Conservation (phyloP, 2,113 vertebrate genomes). For the Megaceryle maxima region DNA sequence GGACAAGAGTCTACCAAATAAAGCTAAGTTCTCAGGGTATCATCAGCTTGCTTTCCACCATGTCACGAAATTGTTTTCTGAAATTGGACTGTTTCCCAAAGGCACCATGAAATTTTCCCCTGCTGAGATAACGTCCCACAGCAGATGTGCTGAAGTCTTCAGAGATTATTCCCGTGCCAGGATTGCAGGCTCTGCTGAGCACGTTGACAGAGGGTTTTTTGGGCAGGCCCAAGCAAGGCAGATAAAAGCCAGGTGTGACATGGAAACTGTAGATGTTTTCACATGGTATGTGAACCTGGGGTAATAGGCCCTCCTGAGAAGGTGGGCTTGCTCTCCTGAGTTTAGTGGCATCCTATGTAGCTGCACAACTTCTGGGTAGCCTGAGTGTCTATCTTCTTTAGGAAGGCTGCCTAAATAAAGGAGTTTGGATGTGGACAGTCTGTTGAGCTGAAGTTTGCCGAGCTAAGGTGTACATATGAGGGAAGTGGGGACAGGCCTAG, state of each 20-base stretch:
- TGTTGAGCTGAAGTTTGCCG: background rate
- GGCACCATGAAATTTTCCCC: background rate
- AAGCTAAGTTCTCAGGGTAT: slow-evolving; percentile 5
- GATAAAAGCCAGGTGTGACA: background rate
- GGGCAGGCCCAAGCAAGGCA: background rate
- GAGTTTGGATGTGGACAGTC: background rate
- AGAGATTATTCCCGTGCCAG: background rate
- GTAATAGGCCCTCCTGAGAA: background rate
- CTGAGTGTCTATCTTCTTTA: background rate
- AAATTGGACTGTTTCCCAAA: slow-evolving; percentile 2
- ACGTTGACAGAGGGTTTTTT: background rate
- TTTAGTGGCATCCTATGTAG: background rate
- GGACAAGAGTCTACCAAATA: slow-evolving; percentile 1
- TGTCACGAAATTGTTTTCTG: slow-evolving; percentile 28
- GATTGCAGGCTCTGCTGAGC: background rate
- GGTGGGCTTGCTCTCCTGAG: background rate
- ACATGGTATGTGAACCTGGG: rapidly evolving
- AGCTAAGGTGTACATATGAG: background rate
- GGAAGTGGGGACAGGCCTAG: background rate
- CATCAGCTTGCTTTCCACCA: background rate
- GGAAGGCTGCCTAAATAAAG: background rate
- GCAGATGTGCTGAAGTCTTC: background rate
- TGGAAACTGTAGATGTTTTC: background rate
- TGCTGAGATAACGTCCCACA: background rate
- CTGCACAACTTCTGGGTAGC: background rate